phyloP scores from a whole-genome alignment of 2,113 vertebrate genomes.

The Nothoprocta pentlandii region DNA sequence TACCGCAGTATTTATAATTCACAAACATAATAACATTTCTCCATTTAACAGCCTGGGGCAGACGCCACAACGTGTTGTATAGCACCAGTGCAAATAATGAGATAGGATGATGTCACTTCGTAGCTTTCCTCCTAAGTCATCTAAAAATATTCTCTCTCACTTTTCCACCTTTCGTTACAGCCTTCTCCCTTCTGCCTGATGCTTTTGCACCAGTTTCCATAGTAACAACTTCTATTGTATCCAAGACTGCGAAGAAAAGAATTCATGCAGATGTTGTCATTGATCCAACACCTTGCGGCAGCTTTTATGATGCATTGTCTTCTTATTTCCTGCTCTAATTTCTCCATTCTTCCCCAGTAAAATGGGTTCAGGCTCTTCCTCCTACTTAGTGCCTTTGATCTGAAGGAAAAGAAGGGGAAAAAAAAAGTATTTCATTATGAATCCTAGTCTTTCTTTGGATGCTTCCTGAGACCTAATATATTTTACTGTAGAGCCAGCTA shows the following conservation, averaged over 20 bases:
- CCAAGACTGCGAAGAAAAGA: slow-evolving; percentile 53
- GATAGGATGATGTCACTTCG: slow-evolving; percentile 61
- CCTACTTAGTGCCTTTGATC: background rate
- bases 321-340: slow-evolving; percentile 47
- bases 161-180: slow-evolving; percentile 67
- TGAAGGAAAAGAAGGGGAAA: background rate
- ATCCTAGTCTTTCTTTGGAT: slow-evolving; percentile 37
- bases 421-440: slow-evolving; percentile 22
- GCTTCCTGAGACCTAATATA: slow-evolving; percentile 10
- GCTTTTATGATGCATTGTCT: slow-evolving; percentile 64
- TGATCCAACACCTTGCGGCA: slow-evolving; percentile 74
- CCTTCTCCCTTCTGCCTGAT: slow-evolving; percentile 51
- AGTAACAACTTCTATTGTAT: slow-evolving; percentile 77
- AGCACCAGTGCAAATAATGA: slow-evolving; percentile 58
- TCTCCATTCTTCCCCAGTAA: background rate
- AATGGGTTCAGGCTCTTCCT: background rate
- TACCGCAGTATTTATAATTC: slow-evolving; percentile 65
- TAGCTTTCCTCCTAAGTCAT: slow-evolving; percentile 50
- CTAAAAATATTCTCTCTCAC: slow-evolving; percentile 70
- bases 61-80: slow-evolving; percentile 38
- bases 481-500: background rate
- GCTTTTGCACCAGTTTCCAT: slow-evolving; percentile 78
- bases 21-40: slow-evolving; percentile 61
- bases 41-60: slow-evolving; percentile 62
- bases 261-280: slow-evolving; percentile 74